These are phyloP conservation scores for Tethea ocularis DNA, from an alignment of 2,888 invertebrate species.

Conservation along the genomic window DNA sequence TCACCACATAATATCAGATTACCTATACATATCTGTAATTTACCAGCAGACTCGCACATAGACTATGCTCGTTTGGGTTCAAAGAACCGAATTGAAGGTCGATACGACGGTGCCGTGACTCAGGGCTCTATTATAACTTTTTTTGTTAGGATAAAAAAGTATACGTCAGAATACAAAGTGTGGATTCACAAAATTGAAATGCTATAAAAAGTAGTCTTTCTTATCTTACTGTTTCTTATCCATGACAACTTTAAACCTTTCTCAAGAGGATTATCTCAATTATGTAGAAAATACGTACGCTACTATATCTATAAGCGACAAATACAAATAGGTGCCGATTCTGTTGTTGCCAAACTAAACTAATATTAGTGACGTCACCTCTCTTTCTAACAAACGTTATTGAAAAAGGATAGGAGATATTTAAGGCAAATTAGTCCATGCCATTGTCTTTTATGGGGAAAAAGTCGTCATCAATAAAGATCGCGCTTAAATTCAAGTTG, in stretches of 20 bases:
- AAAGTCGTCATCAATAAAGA: too few species aligned
- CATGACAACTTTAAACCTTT: background rate
- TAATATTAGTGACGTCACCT: too few species aligned
- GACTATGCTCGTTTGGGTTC: slow-evolving; percentile 54
- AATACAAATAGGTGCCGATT: too few species aligned
- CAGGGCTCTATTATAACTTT: slow-evolving; percentile 62
- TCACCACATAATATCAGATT: slow-evolving; percentile 30
- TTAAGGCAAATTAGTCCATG: too few species aligned
- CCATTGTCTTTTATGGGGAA: too few species aligned
- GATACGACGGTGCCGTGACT: slow-evolving; percentile 68
- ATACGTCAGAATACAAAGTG: slow-evolving; percentile 31
- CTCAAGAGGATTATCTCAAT: slow-evolving; percentile 1
- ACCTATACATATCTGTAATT: slow-evolving; percentile 66
- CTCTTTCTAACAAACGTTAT: too few species aligned
- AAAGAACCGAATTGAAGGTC: slow-evolving; percentile 72
- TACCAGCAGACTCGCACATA: slow-evolving; percentile 30
- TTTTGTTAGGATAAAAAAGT: slow-evolving; percentile 62
- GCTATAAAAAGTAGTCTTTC: background rate
- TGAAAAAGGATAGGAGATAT: too few species aligned
- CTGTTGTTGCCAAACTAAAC: too few species aligned
- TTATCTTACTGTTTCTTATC: background rate
- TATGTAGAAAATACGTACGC: background rate
- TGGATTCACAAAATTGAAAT: background rate
- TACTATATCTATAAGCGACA: background rate
- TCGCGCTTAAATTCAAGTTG: background rate